Evolutionary conservation across 1,140 invertebrate genomes (phyloP).

Genomic region (Steinernema khuongi): DNA sequence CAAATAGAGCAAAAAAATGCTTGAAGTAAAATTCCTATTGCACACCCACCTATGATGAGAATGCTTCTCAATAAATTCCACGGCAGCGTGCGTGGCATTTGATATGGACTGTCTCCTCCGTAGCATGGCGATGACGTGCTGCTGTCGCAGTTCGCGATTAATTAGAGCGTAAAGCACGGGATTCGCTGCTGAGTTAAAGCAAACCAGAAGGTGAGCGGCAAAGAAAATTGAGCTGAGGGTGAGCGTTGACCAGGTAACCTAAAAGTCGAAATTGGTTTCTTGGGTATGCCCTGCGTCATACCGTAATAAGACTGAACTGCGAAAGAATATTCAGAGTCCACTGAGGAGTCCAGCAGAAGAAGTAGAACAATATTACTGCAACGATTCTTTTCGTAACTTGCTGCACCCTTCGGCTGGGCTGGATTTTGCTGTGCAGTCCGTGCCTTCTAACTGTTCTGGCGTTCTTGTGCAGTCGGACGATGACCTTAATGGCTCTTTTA

Average conservation of each 20-base stretch:
- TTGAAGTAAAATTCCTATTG: not conserved
- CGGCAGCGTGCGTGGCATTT: conserved; percentile 24
- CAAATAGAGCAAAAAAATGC: not conserved
- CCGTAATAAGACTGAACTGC: conserved; percentile 46
- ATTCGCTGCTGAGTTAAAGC: conserved; percentile 58
- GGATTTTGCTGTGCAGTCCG: conserved; percentile 16
- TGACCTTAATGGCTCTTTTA: conserved; percentile 24
- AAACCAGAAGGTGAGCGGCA: conserved; percentile 53
- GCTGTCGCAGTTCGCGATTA: conserved; percentile 53
- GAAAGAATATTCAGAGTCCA: conserved; percentile 54
- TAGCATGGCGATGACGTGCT: conserved; percentile 44
- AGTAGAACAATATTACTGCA: conserved; percentile 56
- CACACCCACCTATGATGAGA: conserved; percentile 13
- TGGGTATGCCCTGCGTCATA: conserved; percentile 24
- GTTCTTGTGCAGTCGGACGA: conserved; percentile 24
- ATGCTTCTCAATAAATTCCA: conserved; percentile 30
- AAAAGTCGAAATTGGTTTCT: conserved; percentile 32
- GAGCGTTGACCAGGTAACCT: conserved; percentile 44
- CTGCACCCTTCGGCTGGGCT: conserved; percentile 33
- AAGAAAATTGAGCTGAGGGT: conserved; percentile 54
- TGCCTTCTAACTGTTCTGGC: conserved; percentile 16
- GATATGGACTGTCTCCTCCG: conserved; percentile 36
- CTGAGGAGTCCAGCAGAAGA: conserved; percentile 57
- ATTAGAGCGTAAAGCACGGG: conserved; percentile 57
- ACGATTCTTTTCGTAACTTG: conserved; percentile 57